These are phyloP conservation scores for Eupelmus urozonus DNA, from an alignment of 2,888 invertebrate species.

Conservation along the genomic window DNA sequence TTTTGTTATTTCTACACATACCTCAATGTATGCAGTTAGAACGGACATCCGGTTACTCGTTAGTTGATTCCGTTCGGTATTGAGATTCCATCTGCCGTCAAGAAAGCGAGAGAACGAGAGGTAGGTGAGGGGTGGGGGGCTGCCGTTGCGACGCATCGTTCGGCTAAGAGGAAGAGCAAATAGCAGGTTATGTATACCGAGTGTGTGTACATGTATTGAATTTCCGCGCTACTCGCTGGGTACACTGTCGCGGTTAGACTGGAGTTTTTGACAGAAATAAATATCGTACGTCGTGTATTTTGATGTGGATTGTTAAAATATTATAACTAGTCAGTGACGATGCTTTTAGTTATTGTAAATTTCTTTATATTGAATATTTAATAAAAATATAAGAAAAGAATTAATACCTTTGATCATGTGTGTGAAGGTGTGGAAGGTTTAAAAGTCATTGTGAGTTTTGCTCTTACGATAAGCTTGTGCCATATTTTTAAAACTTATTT, in stretches of 20 bases:
- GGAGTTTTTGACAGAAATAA: neutral
- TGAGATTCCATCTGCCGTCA: conserved; percentile 33
- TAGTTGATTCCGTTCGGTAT: conserved; percentile 38
- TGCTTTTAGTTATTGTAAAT: no score
- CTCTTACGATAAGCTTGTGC: no score
- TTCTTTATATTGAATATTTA: no score
- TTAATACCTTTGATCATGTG: no score
- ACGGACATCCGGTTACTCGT: conserved; percentile 35
- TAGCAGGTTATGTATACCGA: neutral
- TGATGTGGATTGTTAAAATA: no score
- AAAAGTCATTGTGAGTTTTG: no score
- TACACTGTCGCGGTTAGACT: neutral
- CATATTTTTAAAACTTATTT: no score
- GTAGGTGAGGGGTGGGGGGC: neutral
- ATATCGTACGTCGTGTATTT: no score
- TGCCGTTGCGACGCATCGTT: neutral
- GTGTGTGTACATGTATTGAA: conserved; percentile 4
- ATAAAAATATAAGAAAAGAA: no score
- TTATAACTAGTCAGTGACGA: no score
- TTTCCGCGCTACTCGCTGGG: conserved; percentile 4
- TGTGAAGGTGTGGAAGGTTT: no score
- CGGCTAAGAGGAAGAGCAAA: conserved; percentile 41
- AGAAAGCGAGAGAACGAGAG: neutral
- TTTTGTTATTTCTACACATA: conserved; percentile 19
- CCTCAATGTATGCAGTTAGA: neutral